Conservation (phyloP, 1,140 invertebrate species). For the Anastrepha ludens region DNA sequence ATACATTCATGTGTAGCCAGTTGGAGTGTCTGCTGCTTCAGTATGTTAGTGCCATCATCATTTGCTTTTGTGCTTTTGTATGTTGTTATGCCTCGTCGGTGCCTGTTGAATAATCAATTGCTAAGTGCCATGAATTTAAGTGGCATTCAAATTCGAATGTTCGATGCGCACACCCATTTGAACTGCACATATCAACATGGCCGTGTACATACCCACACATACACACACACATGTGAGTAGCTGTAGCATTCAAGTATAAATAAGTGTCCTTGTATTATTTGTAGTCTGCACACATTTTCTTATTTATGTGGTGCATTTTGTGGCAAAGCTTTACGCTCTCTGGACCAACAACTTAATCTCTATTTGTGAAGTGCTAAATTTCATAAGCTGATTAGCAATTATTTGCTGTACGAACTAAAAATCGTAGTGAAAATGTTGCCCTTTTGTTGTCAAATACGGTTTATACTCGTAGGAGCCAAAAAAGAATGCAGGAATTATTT, state of each 20-base stretch:
- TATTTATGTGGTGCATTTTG: conserved; percentile 32
- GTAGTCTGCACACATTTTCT: neutral
- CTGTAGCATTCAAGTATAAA: neutral
- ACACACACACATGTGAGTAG: neutral
- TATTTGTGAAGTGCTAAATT: conserved; percentile 49
- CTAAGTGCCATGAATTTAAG: conserved; percentile 7
- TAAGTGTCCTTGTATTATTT: conserved; percentile 7
- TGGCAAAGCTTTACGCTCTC: conserved; percentile 31
- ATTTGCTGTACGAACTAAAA: conserved; percentile 11
- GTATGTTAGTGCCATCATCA: neutral
- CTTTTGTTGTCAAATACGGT: neutral
- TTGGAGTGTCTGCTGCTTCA: neutral
- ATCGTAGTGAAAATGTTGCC: neutral
- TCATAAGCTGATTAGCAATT: conserved; percentile 49
- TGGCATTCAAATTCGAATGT: neutral
- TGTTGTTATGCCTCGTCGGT: neutral
- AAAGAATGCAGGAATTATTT: too few species aligned
- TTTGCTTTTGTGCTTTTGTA: neutral
- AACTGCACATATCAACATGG: neutral
- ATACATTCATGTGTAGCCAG: neutral
- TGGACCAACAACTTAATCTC: conserved; percentile 32
- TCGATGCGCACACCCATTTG: neutral
- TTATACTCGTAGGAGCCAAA: neutral
- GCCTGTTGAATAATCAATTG: conserved; percentile 45
- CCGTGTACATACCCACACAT: too few species aligned